These are phyloP conservation scores for Megaptera novaeangliae DNA, from an alignment of 2,113 vertebrate genomes.

Conservation along the genomic window DNA sequence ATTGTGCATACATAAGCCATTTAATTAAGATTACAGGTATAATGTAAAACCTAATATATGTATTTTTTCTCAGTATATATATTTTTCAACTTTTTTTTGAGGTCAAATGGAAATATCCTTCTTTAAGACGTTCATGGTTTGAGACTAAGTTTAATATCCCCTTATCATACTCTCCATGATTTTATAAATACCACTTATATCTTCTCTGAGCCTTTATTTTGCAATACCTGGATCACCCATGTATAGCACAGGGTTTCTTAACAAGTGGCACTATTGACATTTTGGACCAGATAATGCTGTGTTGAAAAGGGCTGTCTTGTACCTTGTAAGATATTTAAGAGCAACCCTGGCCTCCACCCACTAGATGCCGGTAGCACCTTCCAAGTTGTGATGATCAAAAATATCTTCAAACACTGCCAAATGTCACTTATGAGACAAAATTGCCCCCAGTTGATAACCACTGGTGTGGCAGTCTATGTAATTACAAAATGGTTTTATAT, in stretches of 20 bases:
- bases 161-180: neutral
- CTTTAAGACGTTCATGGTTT: neutral
- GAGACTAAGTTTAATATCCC: neutral
- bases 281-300: neutral
- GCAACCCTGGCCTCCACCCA: neutral
- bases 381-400: neutral
- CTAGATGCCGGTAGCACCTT: neutral
- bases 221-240: neutral
- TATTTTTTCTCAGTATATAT: neutral
- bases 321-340: neutral
- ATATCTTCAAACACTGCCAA: neutral
- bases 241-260: neutral
- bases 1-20: neutral
- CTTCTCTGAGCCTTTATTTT: slow-evolving; percentile 6
- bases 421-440: neutral
- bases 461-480: neutral
- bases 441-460: neutral
- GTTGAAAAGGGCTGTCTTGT: neutral
- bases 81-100: neutral
- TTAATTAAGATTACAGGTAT: neutral
- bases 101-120: neutral
- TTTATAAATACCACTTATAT: neutral
- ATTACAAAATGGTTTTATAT: neutral
- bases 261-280: neutral
- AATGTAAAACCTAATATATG: neutral